Conservation (phyloP, 2,797 vertebrate species). For the Eulemur mongoz region DNA sequence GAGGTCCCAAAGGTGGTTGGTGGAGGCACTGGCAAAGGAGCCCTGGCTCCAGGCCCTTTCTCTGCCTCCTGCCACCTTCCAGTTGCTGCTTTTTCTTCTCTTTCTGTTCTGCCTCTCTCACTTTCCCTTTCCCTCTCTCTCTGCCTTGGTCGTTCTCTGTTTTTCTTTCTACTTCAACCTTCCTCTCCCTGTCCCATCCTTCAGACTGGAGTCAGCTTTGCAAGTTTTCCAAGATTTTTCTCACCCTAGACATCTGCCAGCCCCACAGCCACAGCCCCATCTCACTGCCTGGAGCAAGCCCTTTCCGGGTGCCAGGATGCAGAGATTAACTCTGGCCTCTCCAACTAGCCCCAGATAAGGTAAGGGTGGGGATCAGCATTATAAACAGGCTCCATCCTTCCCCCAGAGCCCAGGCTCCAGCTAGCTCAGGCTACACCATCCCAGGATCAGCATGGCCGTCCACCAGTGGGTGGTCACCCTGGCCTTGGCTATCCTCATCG, state of each 20-base stretch:
- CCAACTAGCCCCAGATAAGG: slow-evolving; percentile 67
- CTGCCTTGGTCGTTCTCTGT: neutral
- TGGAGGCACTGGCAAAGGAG: neutral
- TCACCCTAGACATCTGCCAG: neutral
- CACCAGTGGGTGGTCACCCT: neutral
- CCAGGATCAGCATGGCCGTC: slow-evolving; percentile 44
- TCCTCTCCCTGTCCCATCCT: neutral
- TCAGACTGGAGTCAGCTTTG: neutral
- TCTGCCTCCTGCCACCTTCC: neutral
- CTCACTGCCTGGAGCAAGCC: neutral
- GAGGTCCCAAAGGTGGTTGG: neutral
- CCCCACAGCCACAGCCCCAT: neutral
- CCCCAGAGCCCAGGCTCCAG: neutral
- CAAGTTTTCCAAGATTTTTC: neutral
- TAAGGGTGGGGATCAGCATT: slow-evolving; percentile 35
- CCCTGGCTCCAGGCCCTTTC: neutral
- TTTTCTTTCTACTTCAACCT: neutral
- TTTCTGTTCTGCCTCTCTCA: neutral
- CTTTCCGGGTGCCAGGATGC: neutral
- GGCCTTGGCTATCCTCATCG: slow-evolving; percentile 20
- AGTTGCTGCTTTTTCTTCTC: neutral
- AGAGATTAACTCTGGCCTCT: slow-evolving; percentile 15
- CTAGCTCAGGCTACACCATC: neutral
- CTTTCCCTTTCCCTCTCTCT: neutral
- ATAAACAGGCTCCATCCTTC: slow-evolving; percentile 49